A percentile compares a stretch with the other conserved stretches of the same genome.
These are phyloP conservation scores for Noctua janthe DNA, from an alignment of 2,888 invertebrate genomes.

Conservation along the genomic window DNA sequence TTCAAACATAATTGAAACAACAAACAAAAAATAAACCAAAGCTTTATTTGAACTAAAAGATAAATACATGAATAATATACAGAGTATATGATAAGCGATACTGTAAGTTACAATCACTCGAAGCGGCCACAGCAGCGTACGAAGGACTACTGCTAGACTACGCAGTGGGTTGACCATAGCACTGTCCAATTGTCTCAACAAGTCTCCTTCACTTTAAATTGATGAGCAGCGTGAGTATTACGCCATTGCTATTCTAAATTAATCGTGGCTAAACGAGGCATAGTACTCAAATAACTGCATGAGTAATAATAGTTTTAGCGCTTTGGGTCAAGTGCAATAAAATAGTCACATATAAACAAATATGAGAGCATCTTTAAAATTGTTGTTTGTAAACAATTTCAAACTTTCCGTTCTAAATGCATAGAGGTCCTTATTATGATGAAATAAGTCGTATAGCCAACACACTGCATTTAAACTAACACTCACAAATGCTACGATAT, in stretches of 20 bases:
- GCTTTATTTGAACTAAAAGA: constrained; percentile 57
- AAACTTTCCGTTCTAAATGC: not conserved
- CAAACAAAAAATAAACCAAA: constrained; percentile 53
- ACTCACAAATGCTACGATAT: constrained; percentile 43
- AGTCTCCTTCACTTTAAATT: constrained; percentile 30
- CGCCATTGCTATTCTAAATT: constrained; percentile 45
- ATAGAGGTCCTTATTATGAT: not conserved
- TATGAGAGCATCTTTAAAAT: not conserved
- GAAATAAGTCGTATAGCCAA: constrained; percentile 18
- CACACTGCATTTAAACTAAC: constrained; percentile 38
- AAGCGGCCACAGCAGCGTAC: constrained; percentile 49
- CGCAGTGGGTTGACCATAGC: constrained; percentile 29
- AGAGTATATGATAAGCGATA: constrained; percentile 56
- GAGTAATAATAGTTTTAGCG: constrained; percentile 12
- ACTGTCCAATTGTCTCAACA: constrained; percentile 26
- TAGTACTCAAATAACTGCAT: constrained; percentile 27
- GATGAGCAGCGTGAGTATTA: constrained; percentile 10
- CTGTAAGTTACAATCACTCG: constrained; percentile 53
- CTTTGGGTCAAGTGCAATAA: constrained; percentile 19
- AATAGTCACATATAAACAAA: not conserved
- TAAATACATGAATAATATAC: constrained; percentile 56
- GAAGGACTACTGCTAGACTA: constrained; percentile 2
- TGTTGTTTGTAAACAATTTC: not conserved
- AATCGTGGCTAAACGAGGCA: constrained; percentile 27
- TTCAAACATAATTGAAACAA: constrained; percentile 65